Base-by-base conservation (phyloP, 2,888 invertebrate species). In the Parthenolecanium corni region DNA sequence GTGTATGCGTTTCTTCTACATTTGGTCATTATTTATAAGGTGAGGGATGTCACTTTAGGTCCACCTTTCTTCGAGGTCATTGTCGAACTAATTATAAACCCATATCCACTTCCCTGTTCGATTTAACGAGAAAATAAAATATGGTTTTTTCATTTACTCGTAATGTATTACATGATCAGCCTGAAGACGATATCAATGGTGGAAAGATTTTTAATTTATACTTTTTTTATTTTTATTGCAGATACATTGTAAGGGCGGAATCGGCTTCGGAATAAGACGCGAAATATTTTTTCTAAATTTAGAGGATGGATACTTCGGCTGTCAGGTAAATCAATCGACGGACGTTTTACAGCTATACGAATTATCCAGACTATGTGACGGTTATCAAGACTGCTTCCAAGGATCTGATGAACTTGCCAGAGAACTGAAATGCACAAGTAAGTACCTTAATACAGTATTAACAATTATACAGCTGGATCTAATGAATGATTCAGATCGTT, bases 241-340 rank as follows among this genome's bases (percentile, higher is more conserved):
- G 66, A 66, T 65, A 65, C 63, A 64, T 51, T 64, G 65, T 66
- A 68, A 68, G 66, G 68, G 66, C 54, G 70, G 70, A 63, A 70
- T 85, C 79, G 84, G 85, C 72, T 82, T 81, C 78, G 85, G 85
- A 81, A 84, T 86, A 78, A 86, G 84, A 81, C 83, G 86, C 77
- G 92, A 93, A 82, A 86, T 92, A 76, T 93, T 94, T 82, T 91
- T 93, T 81, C 83, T 94, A 76, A 93, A 93, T 79, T 82, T 93
- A 78, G 93, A 93, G 81, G 92, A 93, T 81, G 93, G 93, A 74
- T 93, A 91, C 78, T 94, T 94, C 78, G 93, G 92, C 73, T 94
- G 93, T 79, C 93, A 94, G 82, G 90, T 93, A 72, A 94, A 94
- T 81, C 90, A 89, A 80, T 92, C 92, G 72, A 88, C 89, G 74